Conservation (phyloP, 2,113 vertebrate species). For the Zosterops hypoxanthus region DNA sequence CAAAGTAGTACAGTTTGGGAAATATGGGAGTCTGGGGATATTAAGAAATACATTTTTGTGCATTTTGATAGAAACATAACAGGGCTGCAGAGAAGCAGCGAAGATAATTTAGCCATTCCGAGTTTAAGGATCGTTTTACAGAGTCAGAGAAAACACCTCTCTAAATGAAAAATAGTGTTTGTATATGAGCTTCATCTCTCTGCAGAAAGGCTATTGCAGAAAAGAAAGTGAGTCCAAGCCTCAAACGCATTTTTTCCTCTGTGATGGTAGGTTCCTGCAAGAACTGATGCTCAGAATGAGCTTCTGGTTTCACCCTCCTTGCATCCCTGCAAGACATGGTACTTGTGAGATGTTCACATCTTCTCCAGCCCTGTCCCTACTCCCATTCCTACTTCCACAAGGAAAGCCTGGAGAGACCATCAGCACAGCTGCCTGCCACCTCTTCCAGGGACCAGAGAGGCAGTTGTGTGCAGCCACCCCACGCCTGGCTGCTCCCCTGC, state of each 20-base stretch:
- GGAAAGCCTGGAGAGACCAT: not conserved
- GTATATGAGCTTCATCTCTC: not conserved
- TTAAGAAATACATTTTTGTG: constrained; percentile 41
- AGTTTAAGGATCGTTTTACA: not conserved
- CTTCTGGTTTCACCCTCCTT: not conserved
- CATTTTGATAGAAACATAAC: not conserved
- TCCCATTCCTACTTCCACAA: not conserved
- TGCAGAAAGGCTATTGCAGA: not conserved
- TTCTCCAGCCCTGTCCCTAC: not conserved
- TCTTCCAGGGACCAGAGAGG: not conserved
- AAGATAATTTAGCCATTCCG: constrained; percentile 9
- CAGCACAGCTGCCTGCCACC: not conserved
- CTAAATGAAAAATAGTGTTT: constrained; percentile 20
- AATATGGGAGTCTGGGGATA: constrained; percentile 30
- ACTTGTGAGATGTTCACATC: not conserved
- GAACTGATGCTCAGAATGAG: not conserved
- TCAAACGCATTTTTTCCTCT: not conserved
- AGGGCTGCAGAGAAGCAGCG: not conserved
- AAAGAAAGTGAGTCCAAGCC: not conserved
- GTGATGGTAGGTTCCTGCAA: not conserved
- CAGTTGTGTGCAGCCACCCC: not conserved
- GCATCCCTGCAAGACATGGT: not conserved
- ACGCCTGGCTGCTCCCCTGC: not conserved
- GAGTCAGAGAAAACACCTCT: constrained; percentile 1
- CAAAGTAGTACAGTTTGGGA: not conserved